A percentile compares a stretch with the other conserved stretches of the same genome.
These are phyloP conservation scores for Naja naja DNA, from an alignment of 2,113 vertebrate species.

Conservation along the genomic window DNA sequence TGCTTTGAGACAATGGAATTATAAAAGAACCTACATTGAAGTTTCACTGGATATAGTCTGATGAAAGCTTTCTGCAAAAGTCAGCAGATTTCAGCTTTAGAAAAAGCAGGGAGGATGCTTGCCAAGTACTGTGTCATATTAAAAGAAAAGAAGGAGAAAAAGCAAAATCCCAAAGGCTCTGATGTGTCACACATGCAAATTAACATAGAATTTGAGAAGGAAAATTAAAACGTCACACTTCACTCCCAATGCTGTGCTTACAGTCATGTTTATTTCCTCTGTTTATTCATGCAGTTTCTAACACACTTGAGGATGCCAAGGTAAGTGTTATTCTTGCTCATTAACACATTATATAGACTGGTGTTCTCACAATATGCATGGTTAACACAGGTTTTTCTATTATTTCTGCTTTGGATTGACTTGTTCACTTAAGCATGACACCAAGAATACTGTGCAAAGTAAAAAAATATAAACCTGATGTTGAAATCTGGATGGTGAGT, in stretches of 20 bases:
- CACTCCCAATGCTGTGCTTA: slow-evolving; percentile 49
- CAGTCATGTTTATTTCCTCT: slow-evolving; percentile 55
- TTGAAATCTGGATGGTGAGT: not conserved
- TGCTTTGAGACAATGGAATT: not conserved
- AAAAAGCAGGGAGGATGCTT: not conserved
- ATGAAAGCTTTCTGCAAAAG: slow-evolving; percentile 6
- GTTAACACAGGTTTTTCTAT: slow-evolving; percentile 43
- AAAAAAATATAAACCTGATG: slow-evolving; percentile 9
- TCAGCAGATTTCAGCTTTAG: slow-evolving; percentile 10
- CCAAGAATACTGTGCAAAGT: slow-evolving; percentile 33
- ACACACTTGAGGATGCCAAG: slow-evolving; percentile 50
- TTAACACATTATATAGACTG: slow-evolving; percentile 58
- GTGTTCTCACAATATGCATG: slow-evolving; percentile 43
- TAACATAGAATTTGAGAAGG: slow-evolving; percentile 41
- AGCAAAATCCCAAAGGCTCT: slow-evolving; percentile 24
- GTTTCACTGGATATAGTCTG: not conserved
- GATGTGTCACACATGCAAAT: slow-evolving; percentile 43
- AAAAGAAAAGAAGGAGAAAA: no score
- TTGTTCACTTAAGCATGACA: slow-evolving; percentile 39
- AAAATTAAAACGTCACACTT: slow-evolving; percentile 60
- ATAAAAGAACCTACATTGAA: not conserved
- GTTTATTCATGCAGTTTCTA: slow-evolving; percentile 56
- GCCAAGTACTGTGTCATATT: not conserved
- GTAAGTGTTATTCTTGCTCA: slow-evolving; percentile 63
- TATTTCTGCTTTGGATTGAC: slow-evolving; percentile 52